Evolutionary conservation across 2,113 vertebrate genomes (phyloP), one percentile per base, ranked within the genome.

Genomic region (Podilymbus podiceps): DNA sequence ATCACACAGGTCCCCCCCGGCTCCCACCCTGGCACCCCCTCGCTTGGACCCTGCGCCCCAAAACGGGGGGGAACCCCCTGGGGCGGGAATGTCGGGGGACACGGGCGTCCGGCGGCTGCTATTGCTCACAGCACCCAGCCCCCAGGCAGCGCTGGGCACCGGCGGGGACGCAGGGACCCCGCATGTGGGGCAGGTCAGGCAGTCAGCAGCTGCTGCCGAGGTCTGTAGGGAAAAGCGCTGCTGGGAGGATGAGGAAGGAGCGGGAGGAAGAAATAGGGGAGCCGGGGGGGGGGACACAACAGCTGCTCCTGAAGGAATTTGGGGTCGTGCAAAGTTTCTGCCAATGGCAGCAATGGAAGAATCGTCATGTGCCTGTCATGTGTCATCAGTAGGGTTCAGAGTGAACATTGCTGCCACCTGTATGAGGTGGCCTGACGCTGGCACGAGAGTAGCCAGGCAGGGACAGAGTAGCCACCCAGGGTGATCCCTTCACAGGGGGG

Each of bases 351-450:
- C 53, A 15, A 22, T 38, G 89, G 73, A 79, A 52, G 68, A 59
- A 27, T 33, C 4, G 24, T 19, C 6, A 2, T 5, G 35, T 18
- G 25, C 25, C 31, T n/a, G n/a, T n/a, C n/a, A n/a, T n/a, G n/a
- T n/a, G 72, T 6, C 58, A 8, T 90, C 66, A 50, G 35, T 78
- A 72, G 73, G 74, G 15, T 46, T 66, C 74, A 87, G 90, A 56
- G 83, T 87, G 62, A 81, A 87, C 31, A 4, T 3, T 7, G 23
- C 28, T 56, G 23, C 23, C 12, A 1, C 47, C 56, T 27, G 66
- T 49, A 3, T 0, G 2, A 21, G 56, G 47, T 40, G 25, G 19
- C 23, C 24, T 15, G 14, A 1, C 3, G 4, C 30, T 8, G 30
- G 44, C 21, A 16, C 1, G 4, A 15, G 53, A 33, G 28, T 64